phyloP scores from a whole-genome alignment of 2,888 invertebrate genomes.

The Ryuthela nishihirai region DNA sequence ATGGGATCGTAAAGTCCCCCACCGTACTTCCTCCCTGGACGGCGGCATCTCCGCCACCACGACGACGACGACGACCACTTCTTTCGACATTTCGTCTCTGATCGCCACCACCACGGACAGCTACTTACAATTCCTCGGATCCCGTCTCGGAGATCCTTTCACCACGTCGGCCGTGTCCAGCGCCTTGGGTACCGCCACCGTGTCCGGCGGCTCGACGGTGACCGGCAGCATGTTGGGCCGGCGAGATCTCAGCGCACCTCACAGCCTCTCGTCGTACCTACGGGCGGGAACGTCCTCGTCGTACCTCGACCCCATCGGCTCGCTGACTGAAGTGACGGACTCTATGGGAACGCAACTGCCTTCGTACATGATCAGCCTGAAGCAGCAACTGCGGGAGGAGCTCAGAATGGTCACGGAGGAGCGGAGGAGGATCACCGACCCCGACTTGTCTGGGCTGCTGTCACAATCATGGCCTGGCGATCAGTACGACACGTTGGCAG shows the following conservation, averaged over 20 bases:
- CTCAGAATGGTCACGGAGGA: conserved; percentile 44
- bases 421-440: conserved; percentile 33
- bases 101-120: conserved; percentile 55
- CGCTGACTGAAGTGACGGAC: neutral
- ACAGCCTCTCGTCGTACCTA: conserved; percentile 41
- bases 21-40: conserved; percentile 49
- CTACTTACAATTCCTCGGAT: conserved; percentile 46
- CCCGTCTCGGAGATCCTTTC: conserved; percentile 21
- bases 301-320: conserved; percentile 5
- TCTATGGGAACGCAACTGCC: conserved; percentile 39
- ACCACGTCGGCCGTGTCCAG: conserved; percentile 41
- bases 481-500: conserved; percentile 1
- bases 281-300: conserved; percentile 16
- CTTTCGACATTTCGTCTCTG: conserved; percentile 46
- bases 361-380: conserved; percentile 45
- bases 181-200: conserved; percentile 12
- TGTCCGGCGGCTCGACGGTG: conserved; percentile 20
- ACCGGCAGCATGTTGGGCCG: conserved; percentile 36
- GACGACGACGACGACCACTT: conserved; percentile 40
- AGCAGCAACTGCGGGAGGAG: conserved; percentile 47
- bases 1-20: conserved; percentile 24
- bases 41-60: conserved; percentile 39
- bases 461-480: conserved; percentile 22
- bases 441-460: conserved; percentile 38
- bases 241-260: conserved; percentile 44